These are phyloP conservation scores for Ataeniobius toweri DNA, from an alignment of 2,797 vertebrate species.

Conservation along the genomic window DNA sequence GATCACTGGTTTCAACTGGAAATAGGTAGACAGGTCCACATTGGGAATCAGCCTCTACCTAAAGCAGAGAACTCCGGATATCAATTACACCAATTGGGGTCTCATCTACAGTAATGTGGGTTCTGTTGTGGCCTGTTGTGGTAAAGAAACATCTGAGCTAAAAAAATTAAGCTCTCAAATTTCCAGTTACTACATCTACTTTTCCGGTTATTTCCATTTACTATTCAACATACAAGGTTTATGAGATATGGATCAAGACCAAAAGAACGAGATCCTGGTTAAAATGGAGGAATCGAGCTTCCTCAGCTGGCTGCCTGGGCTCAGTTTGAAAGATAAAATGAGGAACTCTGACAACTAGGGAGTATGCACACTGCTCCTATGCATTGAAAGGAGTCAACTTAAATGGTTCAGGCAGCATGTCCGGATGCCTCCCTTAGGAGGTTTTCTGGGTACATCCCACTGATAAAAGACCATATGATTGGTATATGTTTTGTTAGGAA, in stretches of 20 bases:
- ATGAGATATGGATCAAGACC: not conserved
- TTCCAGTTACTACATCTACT: not conserved
- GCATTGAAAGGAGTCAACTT: no score
- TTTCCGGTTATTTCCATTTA: not conserved
- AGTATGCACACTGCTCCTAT: no score
- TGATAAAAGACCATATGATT: not conserved
- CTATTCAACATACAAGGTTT: not conserved
- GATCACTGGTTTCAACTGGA: not conserved
- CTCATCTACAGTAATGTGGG: not conserved
- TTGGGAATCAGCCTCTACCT: no score
- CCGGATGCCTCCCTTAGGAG: no score
- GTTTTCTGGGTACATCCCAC: no score
- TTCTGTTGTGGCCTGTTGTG: not conserved
- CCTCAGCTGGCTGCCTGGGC: not conserved
- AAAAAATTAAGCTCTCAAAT: not conserved
- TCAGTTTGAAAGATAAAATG: not conserved
- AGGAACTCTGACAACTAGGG: no score
- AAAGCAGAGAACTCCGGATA: not conserved
- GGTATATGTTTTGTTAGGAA: slow-evolving; percentile 1
- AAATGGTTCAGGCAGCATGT: no score
- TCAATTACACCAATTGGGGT: no score
- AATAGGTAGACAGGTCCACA: not conserved
- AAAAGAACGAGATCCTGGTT: not conserved
- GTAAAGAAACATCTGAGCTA: not conserved
- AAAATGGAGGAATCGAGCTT: not conserved